Evolutionary conservation across 2,797 vertebrate genomes (phyloP), one percentile per base, ranked within the genome.

Genomic region (Pterois miles): DNA sequence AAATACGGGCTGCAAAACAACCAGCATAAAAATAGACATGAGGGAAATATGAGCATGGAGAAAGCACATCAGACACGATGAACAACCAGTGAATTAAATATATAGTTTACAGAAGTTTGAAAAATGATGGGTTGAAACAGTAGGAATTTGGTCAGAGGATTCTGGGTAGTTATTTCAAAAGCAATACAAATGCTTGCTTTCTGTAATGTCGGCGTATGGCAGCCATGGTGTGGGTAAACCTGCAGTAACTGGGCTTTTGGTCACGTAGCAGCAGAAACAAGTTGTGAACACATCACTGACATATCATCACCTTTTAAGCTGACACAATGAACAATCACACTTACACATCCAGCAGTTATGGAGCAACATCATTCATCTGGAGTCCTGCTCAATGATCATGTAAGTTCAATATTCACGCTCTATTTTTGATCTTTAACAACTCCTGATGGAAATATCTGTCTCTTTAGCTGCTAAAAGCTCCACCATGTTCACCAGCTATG

Each of bases 1-100:
- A 65, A 69, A 62, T 11, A 43, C 18, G 12, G 6, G n/a, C 73
- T 57, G 46, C 43, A 56, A 77, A 81, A 74, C 29, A 29, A 43
- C 22, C 14, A 25, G 43, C 18, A 16, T 46, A 25, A 56, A 71
- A 71, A 25, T 13, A 78, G 52, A 65, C 12, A n/a, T 16, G 11
- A 59, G 48, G 54, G 23, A 63, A 74, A 74, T 59, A 38, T 27
- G 36, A 65, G 63, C 16, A 34, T 4, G 8, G 33, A 53, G 65
- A 27, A 46, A 68, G 52, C 8, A 63, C 50, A 34, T 38, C 40
- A 65, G n/a, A 71, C 13, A 22, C 31, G 10, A 29, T 46, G 6
- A 53, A 34, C 27, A 31, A 22, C 8, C 13, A 23, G 56, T 27
- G 7, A 59, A 27, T 22, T 20, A 40, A 48, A 34, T 46, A 43